Base-by-base conservation (phyloP, 2,888 invertebrate genomes). In the Pachymerium ferrugineum region DNA sequence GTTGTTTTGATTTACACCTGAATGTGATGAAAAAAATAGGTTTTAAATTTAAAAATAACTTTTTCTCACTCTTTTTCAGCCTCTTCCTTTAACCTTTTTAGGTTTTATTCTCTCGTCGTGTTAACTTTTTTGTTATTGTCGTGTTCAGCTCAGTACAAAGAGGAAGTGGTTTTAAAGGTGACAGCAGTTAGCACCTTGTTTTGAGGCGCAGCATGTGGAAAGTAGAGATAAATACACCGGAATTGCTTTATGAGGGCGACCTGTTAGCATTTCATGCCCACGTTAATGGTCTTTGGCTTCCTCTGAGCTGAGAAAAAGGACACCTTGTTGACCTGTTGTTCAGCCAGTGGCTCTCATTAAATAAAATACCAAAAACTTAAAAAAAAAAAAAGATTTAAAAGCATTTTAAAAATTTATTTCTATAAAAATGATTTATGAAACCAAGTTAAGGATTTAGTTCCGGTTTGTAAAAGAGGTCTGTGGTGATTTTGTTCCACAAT, bases 161-260 rank as follows among this genome's bases (percentile, higher is more conserved):
- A 62, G 62, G 62, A 62, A 62, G 62, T 62, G 62, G 62, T 62
- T 62, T 62, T 62, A 62, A 62, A 62, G 62, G 62, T 62, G 62
- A 62, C 62, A 62, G 62, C 62, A 62, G 62, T 62, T 62, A 62
- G 62, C 62, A 62, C 62, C 62, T 62, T 62, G 62, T 62, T 62
- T 62, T 62, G 62, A 62, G 62, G 62, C 28, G 62, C 62, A 62
- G 62, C 62, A 62, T 62, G 62, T 62, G 62, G 62, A 62, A 62
- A 62, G 62, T 62, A 62, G 62, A 62, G 62, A 62, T 62, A 62
- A 62, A 62, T 62, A 62, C 62, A 62, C 62, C 62, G 62, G 62
- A 62, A 62, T 62, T 62, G 62, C 62, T 62, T 62, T 62, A 62
- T 62, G 62, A 62, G 62, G 62, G 62, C 62, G 62, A 62, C 62